phyloP scores from a whole-genome alignment of 2,797 vertebrate genomes.

The Neopelma chrysocephalum region DNA sequence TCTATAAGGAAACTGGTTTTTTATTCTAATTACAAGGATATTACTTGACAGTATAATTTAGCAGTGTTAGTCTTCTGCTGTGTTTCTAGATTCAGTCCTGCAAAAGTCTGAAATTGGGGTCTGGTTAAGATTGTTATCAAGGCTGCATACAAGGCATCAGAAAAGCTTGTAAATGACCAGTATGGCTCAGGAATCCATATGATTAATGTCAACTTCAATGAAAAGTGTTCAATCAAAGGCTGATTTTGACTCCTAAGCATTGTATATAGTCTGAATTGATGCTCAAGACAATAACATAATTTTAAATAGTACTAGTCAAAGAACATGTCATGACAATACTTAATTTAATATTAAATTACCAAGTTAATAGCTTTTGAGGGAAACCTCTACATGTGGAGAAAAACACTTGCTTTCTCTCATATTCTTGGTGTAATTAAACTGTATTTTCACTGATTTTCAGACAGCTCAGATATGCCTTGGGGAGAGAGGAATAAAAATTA shows the following conservation, averaged over 20 bases:
- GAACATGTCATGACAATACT: background rate
- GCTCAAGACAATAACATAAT: background rate
- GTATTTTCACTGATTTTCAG: background rate
- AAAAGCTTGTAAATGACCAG: background rate
- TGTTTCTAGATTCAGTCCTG: background rate
- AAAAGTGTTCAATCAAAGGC: background rate
- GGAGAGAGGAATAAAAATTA: background rate
- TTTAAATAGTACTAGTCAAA: background rate
- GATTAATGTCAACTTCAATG: background rate
- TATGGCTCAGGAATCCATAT: background rate
- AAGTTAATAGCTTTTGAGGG: background rate
- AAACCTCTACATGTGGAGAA: background rate
- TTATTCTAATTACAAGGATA: background rate
- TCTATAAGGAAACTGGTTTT: background rate
- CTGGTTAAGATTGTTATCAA: background rate
- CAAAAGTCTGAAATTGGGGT: background rate
- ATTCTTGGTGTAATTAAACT: background rate
- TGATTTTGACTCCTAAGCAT: background rate
- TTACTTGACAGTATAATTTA: background rate
- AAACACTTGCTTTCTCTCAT: background rate
- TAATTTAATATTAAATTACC: background rate
- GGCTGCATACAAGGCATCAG: background rate
- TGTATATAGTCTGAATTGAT: background rate
- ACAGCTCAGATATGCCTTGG: background rate
- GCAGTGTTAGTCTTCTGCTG: background rate